A percentile compares a stretch with the other conserved stretches of the same genome.
Evolutionary conservation across 1,140 invertebrate genomes (phyloP).

Genomic region (Zelostemma sp.): DNA sequence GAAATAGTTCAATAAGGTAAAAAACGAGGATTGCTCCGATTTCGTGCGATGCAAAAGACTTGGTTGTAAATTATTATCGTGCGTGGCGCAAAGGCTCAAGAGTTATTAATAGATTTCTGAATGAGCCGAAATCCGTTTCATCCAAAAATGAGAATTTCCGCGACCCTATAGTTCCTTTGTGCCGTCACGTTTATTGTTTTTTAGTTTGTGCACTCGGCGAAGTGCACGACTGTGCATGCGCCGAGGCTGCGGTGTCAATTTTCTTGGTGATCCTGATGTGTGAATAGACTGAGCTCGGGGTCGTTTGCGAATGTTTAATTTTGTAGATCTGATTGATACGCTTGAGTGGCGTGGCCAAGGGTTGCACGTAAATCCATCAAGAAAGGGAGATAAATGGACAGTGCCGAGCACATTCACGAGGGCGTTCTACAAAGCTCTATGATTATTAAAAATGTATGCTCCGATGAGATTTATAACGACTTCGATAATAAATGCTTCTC

Average conservation of each 20-base stretch:
- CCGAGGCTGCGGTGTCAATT: slow-evolving; percentile 21
- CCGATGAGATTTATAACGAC: slow-evolving; percentile 3
- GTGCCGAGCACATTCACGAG: slow-evolving; percentile 3
- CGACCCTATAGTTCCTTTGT: slow-evolving; percentile 30
- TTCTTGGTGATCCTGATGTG: slow-evolving; percentile 11
- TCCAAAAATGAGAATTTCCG: slow-evolving; percentile 38
- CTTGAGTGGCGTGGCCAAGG: slow-evolving; percentile 15
- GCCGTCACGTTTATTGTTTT: too few species aligned
- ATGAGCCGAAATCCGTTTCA: slow-evolving; percentile 36
- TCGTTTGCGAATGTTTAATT: slow-evolving; percentile 42
- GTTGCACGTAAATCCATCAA: slow-evolving; percentile 15
- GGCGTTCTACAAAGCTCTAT: slow-evolving; percentile 11
- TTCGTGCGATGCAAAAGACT: too few species aligned
- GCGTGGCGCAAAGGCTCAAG: too few species aligned
- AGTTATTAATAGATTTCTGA: slow-evolving; percentile 26
- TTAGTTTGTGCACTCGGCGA: neutral
- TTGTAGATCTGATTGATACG: slow-evolving; percentile 41
- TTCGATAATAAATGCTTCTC: neutral
- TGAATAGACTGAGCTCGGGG: slow-evolving; percentile 8
- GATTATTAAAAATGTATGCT: slow-evolving; percentile 13
- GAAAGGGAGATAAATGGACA: slow-evolving; percentile 23
- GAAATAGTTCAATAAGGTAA: too few species aligned
- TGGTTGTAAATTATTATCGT: too few species aligned
- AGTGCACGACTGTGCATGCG: slow-evolving; percentile 18
- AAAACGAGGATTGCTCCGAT: too few species aligned